A percentile compares a stretch with the other conserved stretches of the same genome.
These are phyloP conservation scores for Procavia capensis DNA, from an alignment of 2,113 vertebrate species.

Conservation along the genomic window DNA sequence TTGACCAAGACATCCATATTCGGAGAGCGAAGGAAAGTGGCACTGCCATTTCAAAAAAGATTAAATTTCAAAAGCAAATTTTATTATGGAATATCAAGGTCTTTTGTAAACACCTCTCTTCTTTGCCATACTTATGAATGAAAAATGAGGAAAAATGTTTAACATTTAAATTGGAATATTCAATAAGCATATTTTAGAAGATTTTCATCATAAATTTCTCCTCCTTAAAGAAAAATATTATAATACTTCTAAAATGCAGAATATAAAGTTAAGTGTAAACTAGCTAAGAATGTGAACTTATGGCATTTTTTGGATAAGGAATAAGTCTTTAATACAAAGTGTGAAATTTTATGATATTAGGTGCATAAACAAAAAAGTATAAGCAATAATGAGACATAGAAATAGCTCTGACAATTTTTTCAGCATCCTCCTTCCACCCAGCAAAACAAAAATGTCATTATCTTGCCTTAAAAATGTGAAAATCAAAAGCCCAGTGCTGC, in stretches of 20 bases:
- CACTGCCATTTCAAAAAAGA: conserved; percentile 7
- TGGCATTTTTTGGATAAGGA: conserved; percentile 50
- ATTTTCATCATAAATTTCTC: conserved; percentile 26
- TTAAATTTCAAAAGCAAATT: not conserved
- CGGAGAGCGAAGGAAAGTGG: conserved; percentile 17
- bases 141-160: conserved; percentile 41
- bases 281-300: conserved; percentile 45
- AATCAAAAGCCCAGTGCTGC: not conserved
- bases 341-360: conserved; percentile 46
- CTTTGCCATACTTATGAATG: conserved; percentile 5
- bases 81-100: not conserved
- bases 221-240: conserved; percentile 58
- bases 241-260: conserved; percentile 48
- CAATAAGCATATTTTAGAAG: conserved; percentile 39
- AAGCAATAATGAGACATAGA: conserved; percentile 17
- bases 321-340: conserved; percentile 30
- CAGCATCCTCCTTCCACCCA: conserved; percentile 64
- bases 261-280: conserved; percentile 62
- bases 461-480: conserved; percentile 56
- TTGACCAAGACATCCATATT: not conserved
- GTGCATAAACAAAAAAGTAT: conserved; percentile 52
- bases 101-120: not conserved
- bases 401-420: conserved; percentile 1
- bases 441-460: conserved; percentile 62
- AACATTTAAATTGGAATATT: conserved; percentile 48